Evolutionary conservation across 2,113 vertebrate species (phyloP).

Genomic region (Seriola quinqueradiata): DNA sequence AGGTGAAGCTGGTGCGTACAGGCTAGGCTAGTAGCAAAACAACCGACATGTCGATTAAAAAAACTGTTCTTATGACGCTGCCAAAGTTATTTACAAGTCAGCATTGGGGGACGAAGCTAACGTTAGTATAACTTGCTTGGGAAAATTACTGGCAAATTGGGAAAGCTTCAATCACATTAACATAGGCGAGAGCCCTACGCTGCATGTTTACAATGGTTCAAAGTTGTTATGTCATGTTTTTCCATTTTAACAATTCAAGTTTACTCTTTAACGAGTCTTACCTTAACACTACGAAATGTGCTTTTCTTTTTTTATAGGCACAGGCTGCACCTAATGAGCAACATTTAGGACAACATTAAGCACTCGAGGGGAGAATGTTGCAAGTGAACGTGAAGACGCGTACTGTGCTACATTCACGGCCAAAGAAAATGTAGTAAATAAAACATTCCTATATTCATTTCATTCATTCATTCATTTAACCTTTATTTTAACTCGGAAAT

Average conservation of each 20-base stretch:
- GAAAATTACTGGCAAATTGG: background rate
- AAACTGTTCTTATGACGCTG: fast-evolving
- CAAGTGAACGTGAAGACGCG: conserved; percentile 27
- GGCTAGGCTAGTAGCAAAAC: conserved; percentile 42
- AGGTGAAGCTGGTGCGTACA: background rate
- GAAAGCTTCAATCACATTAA: background rate
- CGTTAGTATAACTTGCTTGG: background rate
- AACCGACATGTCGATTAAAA: background rate
- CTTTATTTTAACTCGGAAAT: no score
- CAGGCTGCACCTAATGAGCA: background rate
- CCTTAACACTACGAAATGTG: conserved; percentile 17
- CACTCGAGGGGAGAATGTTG: conserved; percentile 33
- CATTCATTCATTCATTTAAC: no score
- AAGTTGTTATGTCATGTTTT: conserved; percentile 1
- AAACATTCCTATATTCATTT: fast-evolving
- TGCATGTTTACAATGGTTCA: background rate
- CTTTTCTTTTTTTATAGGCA: background rate
- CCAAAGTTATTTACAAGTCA: background rate
- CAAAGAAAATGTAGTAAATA: background rate
- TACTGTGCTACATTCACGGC: conserved; percentile 20
- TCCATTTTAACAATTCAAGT: background rate
- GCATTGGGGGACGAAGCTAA: background rate
- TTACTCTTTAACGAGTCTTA: conserved; percentile 16
- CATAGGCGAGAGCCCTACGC: background rate
- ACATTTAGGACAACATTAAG: conserved; percentile 5